Conservation (phyloP, 2,113 vertebrate species). For the Macquaria australasica region DNA sequence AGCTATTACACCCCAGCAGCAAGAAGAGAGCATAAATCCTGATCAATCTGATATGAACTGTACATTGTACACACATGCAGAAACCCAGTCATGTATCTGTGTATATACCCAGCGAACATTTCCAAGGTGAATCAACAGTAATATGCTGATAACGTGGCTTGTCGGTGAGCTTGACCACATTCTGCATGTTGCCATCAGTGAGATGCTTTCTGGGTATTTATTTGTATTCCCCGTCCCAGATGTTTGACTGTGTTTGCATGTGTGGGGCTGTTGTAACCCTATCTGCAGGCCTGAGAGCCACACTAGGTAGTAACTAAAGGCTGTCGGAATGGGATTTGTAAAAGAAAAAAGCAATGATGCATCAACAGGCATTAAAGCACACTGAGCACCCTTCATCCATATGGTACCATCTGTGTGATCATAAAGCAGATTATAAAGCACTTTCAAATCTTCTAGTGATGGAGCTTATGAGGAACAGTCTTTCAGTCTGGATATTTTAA, state of each 20-base stretch:
- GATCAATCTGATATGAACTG: constrained; percentile 17
- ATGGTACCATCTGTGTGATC: constrained; percentile 21
- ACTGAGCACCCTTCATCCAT: background rate
- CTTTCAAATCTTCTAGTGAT: background rate
- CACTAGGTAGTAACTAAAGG: constrained; percentile 1
- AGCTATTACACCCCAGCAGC: constrained; percentile 22
- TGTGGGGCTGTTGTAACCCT: background rate
- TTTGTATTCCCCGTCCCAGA: background rate
- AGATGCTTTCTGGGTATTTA: background rate
- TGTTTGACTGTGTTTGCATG: constrained; percentile 23
- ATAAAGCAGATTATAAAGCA: background rate
- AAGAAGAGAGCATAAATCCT: constrained; percentile 11
- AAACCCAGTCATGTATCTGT: background rate
- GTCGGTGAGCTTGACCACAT: background rate
- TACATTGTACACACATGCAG: constrained; percentile 11
- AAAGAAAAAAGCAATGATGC: background rate
- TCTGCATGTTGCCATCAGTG: background rate
- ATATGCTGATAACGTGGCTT: background rate
- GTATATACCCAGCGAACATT: background rate
- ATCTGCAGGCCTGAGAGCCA: background rate
- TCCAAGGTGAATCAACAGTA: background rate
- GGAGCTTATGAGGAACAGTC: background rate
- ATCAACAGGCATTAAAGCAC: background rate
- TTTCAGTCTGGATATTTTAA: background rate
- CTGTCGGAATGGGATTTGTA: background rate